Base-by-base conservation (phyloP, 2,113 vertebrate species). In the Pyxicephalus adspersus region DNA sequence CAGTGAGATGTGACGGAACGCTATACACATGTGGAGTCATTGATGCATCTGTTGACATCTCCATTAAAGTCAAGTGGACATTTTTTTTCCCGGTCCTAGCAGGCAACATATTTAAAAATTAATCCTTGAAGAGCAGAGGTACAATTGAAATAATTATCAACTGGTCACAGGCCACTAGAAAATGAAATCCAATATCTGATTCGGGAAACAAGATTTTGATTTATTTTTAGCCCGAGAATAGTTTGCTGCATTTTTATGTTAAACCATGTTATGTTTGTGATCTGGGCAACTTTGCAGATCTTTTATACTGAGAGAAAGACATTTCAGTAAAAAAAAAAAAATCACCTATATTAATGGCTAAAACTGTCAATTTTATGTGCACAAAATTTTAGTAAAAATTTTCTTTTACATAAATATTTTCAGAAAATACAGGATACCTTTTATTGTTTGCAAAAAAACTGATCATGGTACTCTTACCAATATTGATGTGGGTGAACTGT, bases 21-120 rank as follows among this genome's bases (percentile, higher is more conserved):
- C 31, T 28, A 28, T 54, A 66, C 64, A 64, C 31, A 72, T 64
- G 71, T 72, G 57, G 55, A 73, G 78, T 52, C 78, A 23, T 26
- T 73, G 78, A 71, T 54, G 78, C 60, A 19, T 72, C 45, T n/a
- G 13, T 6, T 63, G 68, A 81, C 78, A 81, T 81, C 66, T 81
- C 78, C 78, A 81, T 81, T 81, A 81, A 73, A 73, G 68, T 81
- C 67, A 73, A 80, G 77, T 80, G 67, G 67, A 81, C 67, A 73
- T 64, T 73, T 81, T 80, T 67, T 73, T 20, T 52, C 38, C 11
- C 38, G 19, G 58, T 19, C 68, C 58, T 25, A 74, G 70, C 60
- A 81, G 79, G 45, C 45, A 38, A 81, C 18, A 55, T 26, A 65
- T 74, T 73, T 25, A 81, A 74, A 81, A 74, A 81, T 81, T 65